A percentile compares a stretch with the other conserved stretches of the same genome.
Evolutionary conservation across 2,888 invertebrate genomes (phyloP).

Genomic region (Drosophila falleni): DNA sequence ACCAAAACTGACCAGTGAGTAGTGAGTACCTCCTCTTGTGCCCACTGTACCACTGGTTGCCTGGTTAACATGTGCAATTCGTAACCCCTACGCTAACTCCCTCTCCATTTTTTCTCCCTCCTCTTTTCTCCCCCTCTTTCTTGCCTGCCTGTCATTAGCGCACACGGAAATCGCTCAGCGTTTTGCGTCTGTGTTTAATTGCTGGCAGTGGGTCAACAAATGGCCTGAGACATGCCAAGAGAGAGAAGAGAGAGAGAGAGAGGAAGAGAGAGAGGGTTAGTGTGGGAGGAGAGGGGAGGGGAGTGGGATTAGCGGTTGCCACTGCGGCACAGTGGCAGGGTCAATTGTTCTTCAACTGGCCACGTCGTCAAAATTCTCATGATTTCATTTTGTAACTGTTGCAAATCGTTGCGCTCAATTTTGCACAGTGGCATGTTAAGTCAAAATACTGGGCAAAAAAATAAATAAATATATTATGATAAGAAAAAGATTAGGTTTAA

Average conservation of each 20-base stretch:
- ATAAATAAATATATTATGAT: too few species aligned
- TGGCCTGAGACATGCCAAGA: constrained; percentile 21
- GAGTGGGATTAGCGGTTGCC: neutral
- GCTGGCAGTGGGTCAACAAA: constrained; percentile 55
- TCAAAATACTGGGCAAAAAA: neutral
- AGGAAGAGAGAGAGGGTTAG: neutral
- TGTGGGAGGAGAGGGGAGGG: neutral
- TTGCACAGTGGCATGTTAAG: neutral
- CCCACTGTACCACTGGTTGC: too few species aligned
- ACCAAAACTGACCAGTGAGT: constrained; percentile 31
- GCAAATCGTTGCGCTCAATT: constrained; percentile 1
- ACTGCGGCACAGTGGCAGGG: neutral
- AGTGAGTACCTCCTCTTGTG: neutral
- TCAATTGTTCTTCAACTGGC: constrained; percentile 18
- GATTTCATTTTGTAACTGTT: constrained; percentile 24
- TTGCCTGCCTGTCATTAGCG: constrained; percentile 46
- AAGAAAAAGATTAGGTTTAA: too few species aligned
- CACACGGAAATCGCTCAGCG: constrained; percentile 43
- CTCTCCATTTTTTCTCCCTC: neutral
- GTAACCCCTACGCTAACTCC: neutral
- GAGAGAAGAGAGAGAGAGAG: neutral
- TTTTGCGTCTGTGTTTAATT: constrained; percentile 58
- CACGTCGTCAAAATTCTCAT: constrained; percentile 1
- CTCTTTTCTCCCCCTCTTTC: neutral
- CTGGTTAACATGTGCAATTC: constrained; percentile 21